These are phyloP conservation scores for Pemphredon lugubris DNA, from an alignment of 2,888 invertebrate species.

Conservation along the genomic window DNA sequence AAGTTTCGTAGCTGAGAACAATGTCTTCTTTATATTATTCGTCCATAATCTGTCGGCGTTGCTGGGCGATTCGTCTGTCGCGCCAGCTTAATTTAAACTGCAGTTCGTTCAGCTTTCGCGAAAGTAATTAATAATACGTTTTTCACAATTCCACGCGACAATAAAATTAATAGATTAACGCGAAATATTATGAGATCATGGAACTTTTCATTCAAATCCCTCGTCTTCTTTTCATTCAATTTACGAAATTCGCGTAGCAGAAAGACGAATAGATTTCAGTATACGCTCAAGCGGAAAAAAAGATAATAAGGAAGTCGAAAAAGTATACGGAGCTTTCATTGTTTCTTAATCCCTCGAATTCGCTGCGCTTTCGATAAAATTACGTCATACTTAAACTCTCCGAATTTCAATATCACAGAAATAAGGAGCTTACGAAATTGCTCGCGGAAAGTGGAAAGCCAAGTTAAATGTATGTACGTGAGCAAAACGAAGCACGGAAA, in stretches of 20 bases:
- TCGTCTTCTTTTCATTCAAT: too few relatives aligned
- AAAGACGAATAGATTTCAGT: too few relatives aligned
- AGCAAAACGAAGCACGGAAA: neutral
- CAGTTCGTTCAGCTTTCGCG: neutral
- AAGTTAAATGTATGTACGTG: neutral
- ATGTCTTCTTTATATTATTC: conserved; percentile 7
- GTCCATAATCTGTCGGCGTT: neutral
- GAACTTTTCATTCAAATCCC: too few relatives aligned
- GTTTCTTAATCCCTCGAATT: too few relatives aligned
- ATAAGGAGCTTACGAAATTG: conserved; percentile 45
- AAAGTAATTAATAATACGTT: too few relatives aligned
- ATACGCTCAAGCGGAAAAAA: too few relatives aligned
- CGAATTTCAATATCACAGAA: conserved; percentile 31
- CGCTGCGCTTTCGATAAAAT: conserved; percentile 42
- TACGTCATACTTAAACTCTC: conserved; percentile 11
- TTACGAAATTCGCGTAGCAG: too few relatives aligned
- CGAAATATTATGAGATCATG: too few relatives aligned
- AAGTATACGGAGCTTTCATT: too few relatives aligned
- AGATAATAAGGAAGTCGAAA: too few relatives aligned
- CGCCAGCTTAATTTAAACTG: neutral
- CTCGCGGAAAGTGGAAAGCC: conserved; percentile 16
- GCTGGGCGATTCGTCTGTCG: neutral
- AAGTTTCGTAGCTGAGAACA: conserved; percentile 23
- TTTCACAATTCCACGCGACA: too few relatives aligned
- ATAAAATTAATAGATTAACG: too few relatives aligned